These are phyloP conservation scores for Drosophila hydei DNA, from an alignment of 1,140 invertebrate genomes.

Conservation along the genomic window DNA sequence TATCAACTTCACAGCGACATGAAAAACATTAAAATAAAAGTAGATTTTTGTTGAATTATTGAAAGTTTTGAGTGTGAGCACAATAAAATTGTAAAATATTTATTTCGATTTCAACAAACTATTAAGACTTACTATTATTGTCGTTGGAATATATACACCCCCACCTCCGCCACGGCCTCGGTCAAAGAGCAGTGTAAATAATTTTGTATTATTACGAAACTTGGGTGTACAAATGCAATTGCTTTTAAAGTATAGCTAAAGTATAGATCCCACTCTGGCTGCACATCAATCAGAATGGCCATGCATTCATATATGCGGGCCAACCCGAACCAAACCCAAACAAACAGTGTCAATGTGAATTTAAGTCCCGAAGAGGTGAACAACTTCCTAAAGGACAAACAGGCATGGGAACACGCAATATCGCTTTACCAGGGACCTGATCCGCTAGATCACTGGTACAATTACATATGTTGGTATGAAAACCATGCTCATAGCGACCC, in stretches of 20 bases:
- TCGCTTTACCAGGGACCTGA: slow-evolving; percentile 93
- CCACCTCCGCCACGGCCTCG: slow-evolving; percentile 12
- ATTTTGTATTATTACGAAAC: slow-evolving; percentile 51
- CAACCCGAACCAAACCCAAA: slow-evolving; percentile 46
- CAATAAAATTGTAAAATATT: slow-evolving; percentile 4
- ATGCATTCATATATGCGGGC: slow-evolving; percentile 71
- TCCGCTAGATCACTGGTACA: slow-evolving; percentile 94
- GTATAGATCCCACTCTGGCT: slow-evolving; percentile 1
- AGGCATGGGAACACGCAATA: slow-evolving; percentile 91
- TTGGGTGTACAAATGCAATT: slow-evolving; percentile 23
- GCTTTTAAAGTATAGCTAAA: slow-evolving; percentile 10
- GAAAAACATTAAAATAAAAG: slow-evolving; percentile 47
- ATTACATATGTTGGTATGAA: slow-evolving; percentile 95
- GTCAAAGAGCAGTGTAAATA: slow-evolving; percentile 33
- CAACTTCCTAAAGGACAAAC: slow-evolving; percentile 78
- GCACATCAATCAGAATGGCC: slow-evolving; percentile 43
- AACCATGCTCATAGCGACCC: slow-evolving; percentile 94
- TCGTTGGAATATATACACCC: not conserved
- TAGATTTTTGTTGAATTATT: slow-evolving; percentile 34
- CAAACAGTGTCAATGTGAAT: slow-evolving; percentile 34
- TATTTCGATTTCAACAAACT: not conserved
- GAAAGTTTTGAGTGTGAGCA: slow-evolving; percentile 20
- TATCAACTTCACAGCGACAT: slow-evolving; percentile 37
- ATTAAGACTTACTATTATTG: not conserved
- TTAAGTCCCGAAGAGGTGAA: slow-evolving; percentile 73